These are phyloP conservation scores for Nyctereutes procyonoides DNA, from an alignment of 2,113 vertebrate genomes.

Conservation along the genomic window DNA sequence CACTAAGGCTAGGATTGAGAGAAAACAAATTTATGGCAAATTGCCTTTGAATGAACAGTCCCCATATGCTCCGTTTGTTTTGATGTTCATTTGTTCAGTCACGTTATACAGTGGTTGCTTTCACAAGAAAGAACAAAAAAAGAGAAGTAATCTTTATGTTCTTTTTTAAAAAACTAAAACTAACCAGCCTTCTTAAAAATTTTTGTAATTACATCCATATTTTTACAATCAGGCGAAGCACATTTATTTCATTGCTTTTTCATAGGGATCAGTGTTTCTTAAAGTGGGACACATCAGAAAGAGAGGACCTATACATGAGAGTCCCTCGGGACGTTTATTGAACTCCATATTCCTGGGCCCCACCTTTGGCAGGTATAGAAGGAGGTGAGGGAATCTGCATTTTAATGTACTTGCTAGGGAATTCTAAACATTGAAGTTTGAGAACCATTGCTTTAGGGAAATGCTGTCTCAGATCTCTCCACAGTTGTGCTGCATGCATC, in stretches of 20 bases:
- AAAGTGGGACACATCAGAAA: not conserved
- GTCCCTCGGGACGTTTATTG: not conserved
- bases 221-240: slow-evolving; percentile 27
- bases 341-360: not conserved
- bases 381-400: not conserved
- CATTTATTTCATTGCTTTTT: slow-evolving; percentile 21
- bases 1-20: not conserved
- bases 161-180: slow-evolving; percentile 21
- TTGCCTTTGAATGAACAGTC: not conserved
- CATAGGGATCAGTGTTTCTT: slow-evolving; percentile 7
- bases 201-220: not conserved
- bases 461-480: not conserved
- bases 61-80: not conserved
- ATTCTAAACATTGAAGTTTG: not conserved
- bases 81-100: not conserved
- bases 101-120: slow-evolving; percentile 19
- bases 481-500: not conserved
- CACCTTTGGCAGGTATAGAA: not conserved
- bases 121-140: slow-evolving; percentile 36
- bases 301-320: not conserved
- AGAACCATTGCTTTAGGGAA: slow-evolving; percentile 3
- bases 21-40: slow-evolving; percentile 34
- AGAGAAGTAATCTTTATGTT: not conserved
- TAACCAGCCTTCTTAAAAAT: not conserved
- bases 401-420: not conserved